Conservation (phyloP, 2,888 invertebrate species). For the Leptinotarsa tumamoca region DNA sequence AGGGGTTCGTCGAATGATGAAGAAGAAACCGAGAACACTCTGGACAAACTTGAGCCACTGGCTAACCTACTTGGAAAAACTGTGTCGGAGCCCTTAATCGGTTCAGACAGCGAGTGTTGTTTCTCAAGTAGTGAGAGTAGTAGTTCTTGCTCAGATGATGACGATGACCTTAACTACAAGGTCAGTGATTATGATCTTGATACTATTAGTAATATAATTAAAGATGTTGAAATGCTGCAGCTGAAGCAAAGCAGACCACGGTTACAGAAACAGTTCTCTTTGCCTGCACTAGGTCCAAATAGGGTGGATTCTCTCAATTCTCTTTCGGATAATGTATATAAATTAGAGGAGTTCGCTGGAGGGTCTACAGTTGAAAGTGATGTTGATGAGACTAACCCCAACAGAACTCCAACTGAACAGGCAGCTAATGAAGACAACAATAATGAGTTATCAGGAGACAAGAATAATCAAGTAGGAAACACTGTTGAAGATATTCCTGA, state of each 20-base stretch:
- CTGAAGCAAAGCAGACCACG: constrained; percentile 41
- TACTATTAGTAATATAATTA: constrained; percentile 72
- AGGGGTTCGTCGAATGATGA: constrained; percentile 67
- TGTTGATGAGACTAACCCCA: neutral
- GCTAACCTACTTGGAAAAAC: constrained; percentile 51
- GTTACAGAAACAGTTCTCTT: constrained; percentile 53
- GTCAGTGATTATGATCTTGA: constrained; percentile 64
- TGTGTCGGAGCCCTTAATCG: constrained; percentile 49
- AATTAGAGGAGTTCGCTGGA: neutral
- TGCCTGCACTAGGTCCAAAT: constrained; percentile 51
- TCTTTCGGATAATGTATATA: constrained; percentile 32
- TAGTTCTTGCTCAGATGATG: constrained; percentile 57
- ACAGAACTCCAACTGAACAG: neutral
- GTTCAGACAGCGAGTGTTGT: constrained; percentile 43
- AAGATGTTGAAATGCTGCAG: constrained; percentile 65
- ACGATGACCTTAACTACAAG: constrained; percentile 58
- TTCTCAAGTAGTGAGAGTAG: constrained; percentile 50
- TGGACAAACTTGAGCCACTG: constrained; percentile 49
- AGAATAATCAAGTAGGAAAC: too few species aligned
- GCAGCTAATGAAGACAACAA: neutral
- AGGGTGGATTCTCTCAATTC: constrained; percentile 45
- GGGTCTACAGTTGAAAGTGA: neutral
- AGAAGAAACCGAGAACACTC: constrained; percentile 57
- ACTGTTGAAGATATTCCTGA: constrained; percentile 17
- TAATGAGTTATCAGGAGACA: neutral